phyloP scores from a whole-genome alignment of 1,140 invertebrate genomes.

The Muscidifurax raptorellus region DNA sequence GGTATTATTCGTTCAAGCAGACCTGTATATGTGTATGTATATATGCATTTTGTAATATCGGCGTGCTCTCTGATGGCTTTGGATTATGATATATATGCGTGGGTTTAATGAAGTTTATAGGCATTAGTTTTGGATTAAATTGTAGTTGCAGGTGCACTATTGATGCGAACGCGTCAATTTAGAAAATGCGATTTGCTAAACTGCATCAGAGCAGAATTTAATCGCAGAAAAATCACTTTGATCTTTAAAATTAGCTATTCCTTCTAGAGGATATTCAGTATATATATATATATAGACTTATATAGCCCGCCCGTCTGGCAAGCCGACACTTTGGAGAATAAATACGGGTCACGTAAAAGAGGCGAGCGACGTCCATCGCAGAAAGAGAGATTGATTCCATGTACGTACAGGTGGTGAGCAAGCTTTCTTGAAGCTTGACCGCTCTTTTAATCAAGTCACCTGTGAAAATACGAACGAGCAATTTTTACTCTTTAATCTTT shows the following conservation, averaged over 20 bases:
- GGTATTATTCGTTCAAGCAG: no score
- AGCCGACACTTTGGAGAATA: neutral
- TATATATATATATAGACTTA: no score
- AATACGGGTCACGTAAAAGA: neutral
- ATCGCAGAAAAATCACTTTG: neutral
- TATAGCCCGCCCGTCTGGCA: no score
- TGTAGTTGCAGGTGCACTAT: no score
- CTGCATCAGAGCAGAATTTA: no score
- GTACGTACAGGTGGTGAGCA: no score
- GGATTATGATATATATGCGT: no score
- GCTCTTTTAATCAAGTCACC: neutral
- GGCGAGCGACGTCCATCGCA: no score
- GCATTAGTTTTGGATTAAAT: neutral
- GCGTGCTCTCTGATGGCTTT: no score
- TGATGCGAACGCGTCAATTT: no score
- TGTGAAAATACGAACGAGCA: neutral
- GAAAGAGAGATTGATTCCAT: neutral
- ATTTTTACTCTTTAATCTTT: neutral
- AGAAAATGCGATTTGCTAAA: neutral
- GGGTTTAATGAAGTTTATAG: neutral
- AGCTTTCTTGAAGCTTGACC: neutral
- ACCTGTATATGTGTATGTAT: no score
- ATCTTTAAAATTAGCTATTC: neutral
- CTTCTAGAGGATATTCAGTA: neutral
- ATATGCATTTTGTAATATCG: no score